phyloP scores from a whole-genome alignment of 2,113 vertebrate genomes.

The Triplophysa siluroides region DNA sequence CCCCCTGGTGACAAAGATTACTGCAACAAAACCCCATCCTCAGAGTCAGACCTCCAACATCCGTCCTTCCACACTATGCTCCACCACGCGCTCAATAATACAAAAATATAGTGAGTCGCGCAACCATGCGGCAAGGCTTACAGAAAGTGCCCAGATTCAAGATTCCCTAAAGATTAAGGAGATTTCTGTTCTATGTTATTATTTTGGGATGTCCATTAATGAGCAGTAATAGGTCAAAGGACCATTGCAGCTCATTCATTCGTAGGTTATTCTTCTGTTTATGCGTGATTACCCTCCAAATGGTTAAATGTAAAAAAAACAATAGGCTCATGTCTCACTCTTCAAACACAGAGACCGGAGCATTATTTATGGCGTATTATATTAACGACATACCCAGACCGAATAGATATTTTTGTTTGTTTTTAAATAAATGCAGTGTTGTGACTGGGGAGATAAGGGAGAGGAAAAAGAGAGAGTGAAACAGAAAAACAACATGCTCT shows the following conservation, averaged over 20 bases:
- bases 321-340: constrained; percentile 63
- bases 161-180: constrained; percentile 73
- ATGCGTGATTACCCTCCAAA: constrained; percentile 77
- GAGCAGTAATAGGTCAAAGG: constrained; percentile 78
- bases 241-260: constrained; percentile 80
- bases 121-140: constrained; percentile 25
- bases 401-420: constrained; percentile 53
- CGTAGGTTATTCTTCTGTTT: constrained; percentile 74
- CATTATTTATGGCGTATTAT: constrained; percentile 70
- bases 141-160: constrained; percentile 64
- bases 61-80: background rate
- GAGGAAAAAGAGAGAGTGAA: constrained; percentile 53
- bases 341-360: constrained; percentile 39
- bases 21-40: constrained; percentile 55
- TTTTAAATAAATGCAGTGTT: constrained; percentile 68
- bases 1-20: constrained; percentile 65
- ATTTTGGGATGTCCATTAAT: constrained; percentile 72
- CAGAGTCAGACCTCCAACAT: constrained; percentile 28
- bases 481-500: constrained; percentile 57
- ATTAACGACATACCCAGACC: constrained; percentile 70
- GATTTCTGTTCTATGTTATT: constrained; percentile 50
- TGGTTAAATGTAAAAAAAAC: constrained; percentile 76
- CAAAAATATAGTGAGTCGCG: constrained; percentile 9
- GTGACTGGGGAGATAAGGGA: constrained; percentile 48
- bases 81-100: constrained; percentile 27